phyloP scores from a whole-genome alignment of 2,888 invertebrate genomes.

The Drosophila neonasuta region DNA sequence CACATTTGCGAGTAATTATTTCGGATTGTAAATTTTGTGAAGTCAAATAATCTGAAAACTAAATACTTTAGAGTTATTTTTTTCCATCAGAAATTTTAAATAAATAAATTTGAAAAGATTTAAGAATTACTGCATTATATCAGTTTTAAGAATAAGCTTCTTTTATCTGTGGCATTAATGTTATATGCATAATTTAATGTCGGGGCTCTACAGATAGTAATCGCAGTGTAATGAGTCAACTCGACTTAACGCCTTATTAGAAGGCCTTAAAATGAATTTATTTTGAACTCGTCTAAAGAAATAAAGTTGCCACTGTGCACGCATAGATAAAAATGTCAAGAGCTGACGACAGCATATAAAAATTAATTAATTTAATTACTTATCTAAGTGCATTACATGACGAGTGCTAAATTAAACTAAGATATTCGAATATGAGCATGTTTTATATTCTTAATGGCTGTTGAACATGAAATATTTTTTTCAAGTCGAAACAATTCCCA shows the following conservation, averaged over 20 bases:
- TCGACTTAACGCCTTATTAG: conserved; percentile 41
- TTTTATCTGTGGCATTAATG: conserved; percentile 28
- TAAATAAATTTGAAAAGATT: background rate
- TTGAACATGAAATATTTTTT: conserved; percentile 50
- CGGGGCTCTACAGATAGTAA: conserved; percentile 45
- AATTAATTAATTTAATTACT: conserved; percentile 76
- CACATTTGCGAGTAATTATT: background rate
- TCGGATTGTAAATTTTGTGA: too few relatives aligned
- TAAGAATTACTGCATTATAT: background rate
- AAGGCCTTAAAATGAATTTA: conserved; percentile 51
- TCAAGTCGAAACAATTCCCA: conserved; percentile 38
- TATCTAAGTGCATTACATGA: conserved; percentile 53
- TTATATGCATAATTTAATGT: conserved; percentile 40
- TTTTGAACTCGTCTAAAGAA: conserved; percentile 15
- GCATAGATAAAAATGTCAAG: conserved; percentile 48
- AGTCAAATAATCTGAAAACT: too few relatives aligned
- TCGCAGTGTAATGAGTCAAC: conserved; percentile 43
- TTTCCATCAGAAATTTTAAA: too few relatives aligned
- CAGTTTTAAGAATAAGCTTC: background rate
- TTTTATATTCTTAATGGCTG: conserved; percentile 49
- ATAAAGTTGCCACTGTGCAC: conserved; percentile 50
- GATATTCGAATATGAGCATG: conserved; percentile 20
- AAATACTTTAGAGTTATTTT: too few relatives aligned
- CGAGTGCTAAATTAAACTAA: conserved; percentile 40
- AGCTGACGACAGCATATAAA: conserved; percentile 58